A percentile compares a stretch with the other conserved stretches of the same genome.
These are phyloP conservation scores for Drosophila bifasciata DNA, from an alignment of 1,140 invertebrate species.

Conservation along the genomic window DNA sequence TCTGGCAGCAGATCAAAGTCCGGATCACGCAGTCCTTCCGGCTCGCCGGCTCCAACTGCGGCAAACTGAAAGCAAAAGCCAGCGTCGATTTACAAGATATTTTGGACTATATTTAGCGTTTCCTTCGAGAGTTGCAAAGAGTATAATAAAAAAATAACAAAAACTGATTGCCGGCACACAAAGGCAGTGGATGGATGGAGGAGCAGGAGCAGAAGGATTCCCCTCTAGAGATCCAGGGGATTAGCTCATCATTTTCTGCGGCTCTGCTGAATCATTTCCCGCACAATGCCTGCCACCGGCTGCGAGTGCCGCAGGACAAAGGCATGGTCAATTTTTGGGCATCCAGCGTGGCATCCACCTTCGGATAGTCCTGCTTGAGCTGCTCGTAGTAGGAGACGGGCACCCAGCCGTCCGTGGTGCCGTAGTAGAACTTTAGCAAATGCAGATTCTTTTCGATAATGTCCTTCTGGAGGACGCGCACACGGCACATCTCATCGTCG, in stretches of 20 bases:
- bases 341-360: slow-evolving; percentile 88
- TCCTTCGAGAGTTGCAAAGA: slow-evolving; percentile 30
- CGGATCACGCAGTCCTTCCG: slow-evolving; percentile 33
- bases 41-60: slow-evolving; percentile 11
- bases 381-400: slow-evolving; percentile 88
- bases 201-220: slow-evolving; percentile 9
- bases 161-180: slow-evolving; percentile 15
- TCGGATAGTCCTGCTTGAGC: slow-evolving; percentile 86
- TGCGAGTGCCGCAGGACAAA: slow-evolving; percentile 89
- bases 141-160: slow-evolving; percentile 33
- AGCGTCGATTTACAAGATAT: slow-evolving; percentile 13
- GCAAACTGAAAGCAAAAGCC: slow-evolving; percentile 9
- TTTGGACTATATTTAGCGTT: slow-evolving; percentile 47
- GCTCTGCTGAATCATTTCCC: slow-evolving; percentile 85
- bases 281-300: slow-evolving; percentile 87
- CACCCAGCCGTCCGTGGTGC: slow-evolving; percentile 90
- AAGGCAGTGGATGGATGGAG: slow-evolving; percentile 11
- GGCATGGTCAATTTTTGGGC: slow-evolving; percentile 88
- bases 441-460: slow-evolving; percentile 85
- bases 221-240: background rate
- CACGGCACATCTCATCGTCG: slow-evolving; percentile 87
- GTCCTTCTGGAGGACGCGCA: slow-evolving; percentile 86
- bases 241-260: slow-evolving; percentile 17
- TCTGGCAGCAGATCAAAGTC: slow-evolving; percentile 61
- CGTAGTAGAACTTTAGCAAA: slow-evolving; percentile 91